phyloP scores from a whole-genome alignment of 2,797 vertebrate genomes.

The Percopsis omiscomaycus region DNA sequence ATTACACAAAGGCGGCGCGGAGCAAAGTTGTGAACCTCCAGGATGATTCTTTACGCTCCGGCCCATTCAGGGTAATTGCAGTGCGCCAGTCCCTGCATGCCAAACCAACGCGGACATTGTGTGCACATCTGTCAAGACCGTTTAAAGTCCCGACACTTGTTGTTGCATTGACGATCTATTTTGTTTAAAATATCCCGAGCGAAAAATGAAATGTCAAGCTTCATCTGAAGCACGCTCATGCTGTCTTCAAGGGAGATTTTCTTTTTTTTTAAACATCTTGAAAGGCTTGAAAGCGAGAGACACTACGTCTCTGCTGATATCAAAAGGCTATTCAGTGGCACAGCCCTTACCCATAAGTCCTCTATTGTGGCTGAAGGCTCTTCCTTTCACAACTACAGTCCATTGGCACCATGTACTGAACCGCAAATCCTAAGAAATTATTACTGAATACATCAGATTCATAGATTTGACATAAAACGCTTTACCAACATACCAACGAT shows the following conservation, averaged over 20 bases:
- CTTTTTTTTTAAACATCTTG: slow-evolving; percentile 33
- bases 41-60: slow-evolving; percentile 32
- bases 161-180: slow-evolving; percentile 47
- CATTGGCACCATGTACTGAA: slow-evolving; percentile 59
- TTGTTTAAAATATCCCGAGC: slow-evolving; percentile 47
- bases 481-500: slow-evolving; percentile 44
- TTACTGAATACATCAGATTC: slow-evolving; percentile 74
- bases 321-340: slow-evolving; percentile 71
- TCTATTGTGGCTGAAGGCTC: slow-evolving; percentile 59
- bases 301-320: slow-evolving; percentile 66
- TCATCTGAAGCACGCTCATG: slow-evolving; percentile 53
- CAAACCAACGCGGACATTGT: slow-evolving; percentile 36
- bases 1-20: slow-evolving; percentile 71
- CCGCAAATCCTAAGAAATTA: slow-evolving; percentile 47
- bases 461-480: slow-evolving; percentile 55
- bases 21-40: slow-evolving; percentile 65
- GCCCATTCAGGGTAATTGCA: slow-evolving; percentile 45
- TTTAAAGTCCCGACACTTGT: slow-evolving; percentile 39
- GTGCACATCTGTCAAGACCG: slow-evolving; percentile 48
- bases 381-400: slow-evolving; percentile 70
- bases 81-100: slow-evolving; percentile 48
- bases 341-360: slow-evolving; percentile 63
- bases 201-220: slow-evolving; percentile 53
- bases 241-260: slow-evolving; percentile 47
- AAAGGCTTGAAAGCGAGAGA: slow-evolving; percentile 61